A percentile compares a stretch with the other conserved stretches of the same genome.
Evolutionary conservation across 1,140 invertebrate species (phyloP).

Genomic region (Venturia canescens): DNA sequence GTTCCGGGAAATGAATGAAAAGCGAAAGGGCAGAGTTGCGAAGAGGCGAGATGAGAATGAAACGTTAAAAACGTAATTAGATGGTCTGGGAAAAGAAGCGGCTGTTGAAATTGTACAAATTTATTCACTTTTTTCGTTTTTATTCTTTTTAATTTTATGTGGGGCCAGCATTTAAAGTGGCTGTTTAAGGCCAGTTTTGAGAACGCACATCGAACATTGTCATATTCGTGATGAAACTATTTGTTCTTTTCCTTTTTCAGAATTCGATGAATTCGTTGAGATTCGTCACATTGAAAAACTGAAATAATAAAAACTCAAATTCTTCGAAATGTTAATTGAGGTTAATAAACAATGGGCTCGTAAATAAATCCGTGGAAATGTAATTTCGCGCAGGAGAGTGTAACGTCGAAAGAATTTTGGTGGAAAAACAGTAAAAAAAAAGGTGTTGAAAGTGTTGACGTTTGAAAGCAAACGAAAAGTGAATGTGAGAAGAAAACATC

Average conservation of each 20-base stretch:
- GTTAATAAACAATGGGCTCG: neutral
- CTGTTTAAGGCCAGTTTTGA: neutral
- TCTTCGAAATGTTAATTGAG: too few species aligned
- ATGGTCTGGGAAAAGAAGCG: constrained; percentile 4
- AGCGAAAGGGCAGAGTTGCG: neutral
- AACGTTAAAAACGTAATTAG: constrained; percentile 39
- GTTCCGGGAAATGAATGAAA: neutral
- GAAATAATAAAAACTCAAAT: neutral
- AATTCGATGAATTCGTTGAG: too few species aligned
- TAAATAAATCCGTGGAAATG: neutral
- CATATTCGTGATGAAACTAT: too few species aligned
- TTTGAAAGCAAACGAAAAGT: neutral
- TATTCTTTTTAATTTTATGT: neutral
- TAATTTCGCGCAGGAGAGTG: neutral
- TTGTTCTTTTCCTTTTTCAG: too few species aligned
- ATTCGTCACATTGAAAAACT: too few species aligned
- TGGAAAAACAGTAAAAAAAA: neutral
- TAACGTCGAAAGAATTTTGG: neutral
- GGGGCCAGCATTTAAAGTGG: neutral
- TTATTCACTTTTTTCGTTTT: neutral
- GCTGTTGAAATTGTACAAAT: neutral
- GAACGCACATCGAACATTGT: neutral
- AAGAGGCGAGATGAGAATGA: neutral
- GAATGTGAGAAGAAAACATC: neutral
- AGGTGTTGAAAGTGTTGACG: neutral